Conservation (phyloP, 2,797 vertebrate species). For the Chromobotia macracanthus region DNA sequence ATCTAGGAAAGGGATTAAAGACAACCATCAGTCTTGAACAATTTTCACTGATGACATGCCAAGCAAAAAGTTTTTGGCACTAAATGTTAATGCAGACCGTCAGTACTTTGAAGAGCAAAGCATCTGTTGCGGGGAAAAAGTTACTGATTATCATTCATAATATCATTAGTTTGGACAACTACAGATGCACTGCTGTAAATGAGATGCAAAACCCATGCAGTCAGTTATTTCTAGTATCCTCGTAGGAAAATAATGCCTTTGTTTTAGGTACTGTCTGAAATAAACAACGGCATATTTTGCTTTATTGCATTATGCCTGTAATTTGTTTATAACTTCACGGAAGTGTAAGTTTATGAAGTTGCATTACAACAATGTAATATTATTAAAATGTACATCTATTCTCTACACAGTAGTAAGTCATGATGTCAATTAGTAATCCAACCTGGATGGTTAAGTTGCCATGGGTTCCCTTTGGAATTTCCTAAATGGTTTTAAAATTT, state of each 20-base stretch:
- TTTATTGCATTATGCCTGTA: background rate
- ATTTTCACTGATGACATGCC: slow-evolving; percentile 45
- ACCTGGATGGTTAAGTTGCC: too few relatives aligned
- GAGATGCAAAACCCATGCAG: slow-evolving; percentile 38
- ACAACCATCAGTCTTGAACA: slow-evolving; percentile 25
- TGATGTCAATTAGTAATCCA: too few relatives aligned
- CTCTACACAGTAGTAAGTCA: too few relatives aligned
- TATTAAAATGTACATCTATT: background rate
- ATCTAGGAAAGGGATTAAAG: slow-evolving; percentile 71
- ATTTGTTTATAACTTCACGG: slow-evolving; percentile 3
- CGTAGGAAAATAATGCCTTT: slow-evolving; percentile 5
- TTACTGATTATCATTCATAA: slow-evolving; percentile 30
- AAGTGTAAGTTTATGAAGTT: background rate
- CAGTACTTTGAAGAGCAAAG: slow-evolving; percentile 29
- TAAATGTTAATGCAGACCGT: slow-evolving; percentile 33
- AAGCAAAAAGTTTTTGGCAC: slow-evolving; percentile 34
- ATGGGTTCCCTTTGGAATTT: too few relatives aligned
- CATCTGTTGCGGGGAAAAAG: slow-evolving; percentile 46
- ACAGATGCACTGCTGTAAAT: slow-evolving; percentile 39
- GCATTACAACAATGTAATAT: background rate
- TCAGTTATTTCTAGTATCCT: slow-evolving; percentile 32
- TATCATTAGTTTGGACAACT: slow-evolving; percentile 40
- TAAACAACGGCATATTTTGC: background rate
- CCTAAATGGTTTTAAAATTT: too few relatives aligned
- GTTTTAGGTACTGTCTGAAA: background rate